Evolutionary conservation across 2,113 vertebrate species (phyloP), one percentile per base, ranked within the genome.

Genomic region (Rhea pennata): DNA sequence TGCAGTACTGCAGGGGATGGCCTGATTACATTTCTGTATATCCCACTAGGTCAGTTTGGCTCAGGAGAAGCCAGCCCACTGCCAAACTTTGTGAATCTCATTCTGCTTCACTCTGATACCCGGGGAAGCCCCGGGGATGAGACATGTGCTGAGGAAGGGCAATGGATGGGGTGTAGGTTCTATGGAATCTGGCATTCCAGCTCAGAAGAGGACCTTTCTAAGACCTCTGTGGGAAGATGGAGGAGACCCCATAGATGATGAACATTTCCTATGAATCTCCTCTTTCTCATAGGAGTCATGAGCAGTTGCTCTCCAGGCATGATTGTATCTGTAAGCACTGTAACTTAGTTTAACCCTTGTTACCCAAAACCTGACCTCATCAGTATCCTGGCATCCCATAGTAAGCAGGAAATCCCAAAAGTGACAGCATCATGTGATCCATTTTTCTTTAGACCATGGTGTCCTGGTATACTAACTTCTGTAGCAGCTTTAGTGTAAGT

Each of bases 31-130:
- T 62, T 88, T 58, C 90, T 51, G 11, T 54, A 36, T 58, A 61
- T 61, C 80, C 88, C 8, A 2, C 56, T 16, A 40, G 10, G 19
- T 58, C 33, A 6, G 0, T 59, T n/a, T 40, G 88, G 72, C 73
- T 74, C 59, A n/a, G 79, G 62, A 12, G 53, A 71, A 79, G 46
- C 71, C 6, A 0, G 40, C 39, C 1, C 0, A 36, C 82, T 88
- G 88, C 91, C 77, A 88, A 66, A 67, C 31, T 42, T 77, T 75
- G 70, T 65, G 70, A 65, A 44, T 31, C 75, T 79, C 87, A 61
- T 93, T 21, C 72, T 84, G 39, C 89, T 65, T 77, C 42, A 4
- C 42, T 56, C 58, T 2, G 16, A 10, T 8, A 61, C 56, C 74
- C 91, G 74, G 65, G 84, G 67, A 3, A 0, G 7, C 54, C 48